Conservation (phyloP, 64 coral and sea anemone species). For the Montipora sp. region DNA sequence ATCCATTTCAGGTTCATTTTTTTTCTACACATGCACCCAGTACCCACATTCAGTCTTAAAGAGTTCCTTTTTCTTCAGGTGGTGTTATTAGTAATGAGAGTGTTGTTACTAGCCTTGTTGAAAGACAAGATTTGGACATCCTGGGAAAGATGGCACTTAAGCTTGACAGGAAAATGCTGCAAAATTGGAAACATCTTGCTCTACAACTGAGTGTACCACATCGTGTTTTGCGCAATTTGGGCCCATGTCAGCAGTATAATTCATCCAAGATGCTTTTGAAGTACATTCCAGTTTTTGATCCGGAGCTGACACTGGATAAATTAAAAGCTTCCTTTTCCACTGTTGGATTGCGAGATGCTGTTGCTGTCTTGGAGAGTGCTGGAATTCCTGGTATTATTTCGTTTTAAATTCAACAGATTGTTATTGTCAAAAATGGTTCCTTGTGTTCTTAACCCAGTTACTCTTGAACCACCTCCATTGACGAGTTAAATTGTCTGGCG, state of each 20-base stretch:
- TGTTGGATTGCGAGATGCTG: slow-evolving; percentile 72
- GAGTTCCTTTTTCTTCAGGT: slow-evolving; percentile 21
- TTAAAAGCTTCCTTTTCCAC: slow-evolving; percentile 51
- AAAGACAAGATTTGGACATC: slow-evolving; percentile 71
- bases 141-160: slow-evolving; percentile 70
- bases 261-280: slow-evolving; percentile 75
- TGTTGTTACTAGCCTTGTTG: slow-evolving; percentile 66
- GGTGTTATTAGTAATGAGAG: slow-evolving; percentile 67
- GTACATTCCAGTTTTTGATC: slow-evolving; percentile 88
- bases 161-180: slow-evolving; percentile 42
- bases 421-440: no score
- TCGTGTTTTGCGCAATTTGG: slow-evolving; percentile 79
- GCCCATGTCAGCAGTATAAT: slow-evolving; percentile 72
- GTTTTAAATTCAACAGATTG: no score
- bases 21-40: not conserved
- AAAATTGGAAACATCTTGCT: slow-evolving; percentile 78
- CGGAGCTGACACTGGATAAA: slow-evolving; percentile 73
- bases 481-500: no score
- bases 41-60: not conserved
- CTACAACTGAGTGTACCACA: slow-evolving; percentile 71
- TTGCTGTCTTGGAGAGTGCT: slow-evolving; percentile 65
- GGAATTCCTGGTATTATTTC: slow-evolving; percentile 77
- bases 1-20: no score
- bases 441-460: no score
- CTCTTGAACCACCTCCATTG: no score